Conservation (phyloP, 2,888 invertebrate species). For the Papilio elwesi region DNA sequence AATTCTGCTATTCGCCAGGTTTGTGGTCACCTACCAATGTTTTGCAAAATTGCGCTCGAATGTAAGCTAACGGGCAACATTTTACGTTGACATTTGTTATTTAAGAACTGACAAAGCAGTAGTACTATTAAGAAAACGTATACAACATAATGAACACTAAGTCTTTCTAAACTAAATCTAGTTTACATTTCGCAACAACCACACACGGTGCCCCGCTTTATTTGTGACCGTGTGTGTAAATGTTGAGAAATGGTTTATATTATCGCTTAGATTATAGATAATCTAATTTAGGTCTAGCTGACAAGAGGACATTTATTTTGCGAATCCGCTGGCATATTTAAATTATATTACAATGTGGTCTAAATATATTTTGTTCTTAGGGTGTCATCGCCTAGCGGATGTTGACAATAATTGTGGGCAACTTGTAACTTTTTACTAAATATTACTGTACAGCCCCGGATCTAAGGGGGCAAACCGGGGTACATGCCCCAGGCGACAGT, state of each 20-base stretch:
- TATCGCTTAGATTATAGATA: conserved; percentile 25
- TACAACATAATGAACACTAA: background rate
- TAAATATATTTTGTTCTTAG: background rate
- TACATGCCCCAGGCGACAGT: no score
- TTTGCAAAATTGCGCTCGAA: no score
- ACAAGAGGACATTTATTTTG: background rate
- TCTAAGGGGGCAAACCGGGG: no score
- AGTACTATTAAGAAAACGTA: conserved; percentile 23
- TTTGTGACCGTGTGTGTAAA: background rate
- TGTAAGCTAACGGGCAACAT: background rate
- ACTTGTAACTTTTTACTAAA: no score
- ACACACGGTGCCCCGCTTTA: conserved; percentile 36
- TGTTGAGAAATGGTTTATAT: conserved; percentile 28
- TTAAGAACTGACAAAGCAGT: conserved; percentile 18
- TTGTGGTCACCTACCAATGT: no score
- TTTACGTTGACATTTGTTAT: conserved; percentile 2
- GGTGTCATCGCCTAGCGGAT: no score
- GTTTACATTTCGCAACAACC: conserved; percentile 33
- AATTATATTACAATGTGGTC: conserved; percentile 1
- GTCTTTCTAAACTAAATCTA: conserved; percentile 28
- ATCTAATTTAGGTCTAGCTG: background rate
- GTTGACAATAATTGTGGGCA: no score
- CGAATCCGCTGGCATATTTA: background rate
- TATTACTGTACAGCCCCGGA: no score
- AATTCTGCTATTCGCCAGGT: no score